Base-by-base conservation (phyloP, 2,888 invertebrate species). In the Eupithecia tripunctaria region DNA sequence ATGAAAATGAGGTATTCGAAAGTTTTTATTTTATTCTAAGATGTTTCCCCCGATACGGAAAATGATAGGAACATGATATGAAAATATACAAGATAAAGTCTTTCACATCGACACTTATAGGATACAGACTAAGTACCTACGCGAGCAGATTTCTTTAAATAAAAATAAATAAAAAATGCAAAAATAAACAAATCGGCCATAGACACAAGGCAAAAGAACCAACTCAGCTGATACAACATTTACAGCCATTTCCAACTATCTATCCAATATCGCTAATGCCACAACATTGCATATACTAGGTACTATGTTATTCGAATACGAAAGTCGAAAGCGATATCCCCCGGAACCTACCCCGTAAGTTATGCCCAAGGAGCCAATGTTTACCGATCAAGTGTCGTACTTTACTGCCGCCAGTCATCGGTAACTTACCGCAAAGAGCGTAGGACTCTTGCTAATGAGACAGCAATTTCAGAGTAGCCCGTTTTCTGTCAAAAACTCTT, bases 401-500 rank as follows among this genome's bases (percentile, higher is more conserved):
- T 93, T 93, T 93, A 94, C 86, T 87, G 84, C 88, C 81, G 76
- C 84, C 82, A 80, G 84, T 84, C 86, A 87, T 80, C 89, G 86
- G 88, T 93, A 92, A 91, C 88, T 93, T 92, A 90, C 89, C 86
- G 80, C 88, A 90, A 91, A 89, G 89, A 85, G 87, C 89, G 82
- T 84, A 87, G 88, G 84, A 89, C 91, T 89, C 87, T 83, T 75
- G 84, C 86, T 92, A 93, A 93, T 91, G 91, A 90, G 91, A 91
- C 91, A 88, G 85, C 86, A 85, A 76, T 77, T 77, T 77, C 75
- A 72, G 76, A 74, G 77, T 75, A 76, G 77, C 85, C 87, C 89
- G 87, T 91, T 91, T 88, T 87, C 84, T 90, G 90, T 87, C 88
- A 89, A 88, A 88, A 85, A 84, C 87, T 82, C 82, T 84, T 82